Base-by-base conservation (phyloP, 2,113 vertebrate genomes). In the Phrynosoma blainvillii region DNA sequence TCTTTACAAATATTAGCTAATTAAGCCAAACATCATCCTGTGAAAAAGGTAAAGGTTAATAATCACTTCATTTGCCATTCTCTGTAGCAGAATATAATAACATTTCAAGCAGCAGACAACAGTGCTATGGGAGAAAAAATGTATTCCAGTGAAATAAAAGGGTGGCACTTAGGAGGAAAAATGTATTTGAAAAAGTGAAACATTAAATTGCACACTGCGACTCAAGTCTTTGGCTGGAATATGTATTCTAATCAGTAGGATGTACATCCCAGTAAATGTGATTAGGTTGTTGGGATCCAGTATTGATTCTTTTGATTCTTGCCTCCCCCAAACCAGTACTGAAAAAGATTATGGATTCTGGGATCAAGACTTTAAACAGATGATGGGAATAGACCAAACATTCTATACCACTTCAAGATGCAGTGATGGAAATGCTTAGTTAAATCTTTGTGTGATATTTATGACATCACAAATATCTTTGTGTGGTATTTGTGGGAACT, bases 21-120 rank as follows among this genome's bases (percentile, higher is more conserved):
- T 93, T 93, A 94, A 95, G 89, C 92, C 91, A 92, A 88, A 94
- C 88, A 75, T 82, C 92, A 93, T 94, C 90, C 90, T 89, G 73
- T 93, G 93, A 93, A 89, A 87, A 86, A 89, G 92, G 85, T 92
- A 30, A 68, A 79, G 87, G 65, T 88, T 92, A 88, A 89, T 92
- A 92, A 93, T 88, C 74, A 6, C 87, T 92, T 87, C 36, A 84
- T 89, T 89, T 81, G 21, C 83, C 42, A 23, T 0, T 88, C 47
- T 83, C 88, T 1, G 88, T 59, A 0, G 86, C 16, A 76, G 87
- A 59, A 90, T 88, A 4, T 21, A 3, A 78, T 32, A 30, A 23
- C 13, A 62, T 1, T 54, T 9, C 80, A 68, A 87, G 88, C 74
- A 9, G 80, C 62, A 18, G 54, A 75, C 1, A 6, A 84, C 77